Evolutionary conservation across 2,797 vertebrate genomes (phyloP), one percentile per base, ranked within the genome.

Genomic region (Phataginus tricuspis): DNA sequence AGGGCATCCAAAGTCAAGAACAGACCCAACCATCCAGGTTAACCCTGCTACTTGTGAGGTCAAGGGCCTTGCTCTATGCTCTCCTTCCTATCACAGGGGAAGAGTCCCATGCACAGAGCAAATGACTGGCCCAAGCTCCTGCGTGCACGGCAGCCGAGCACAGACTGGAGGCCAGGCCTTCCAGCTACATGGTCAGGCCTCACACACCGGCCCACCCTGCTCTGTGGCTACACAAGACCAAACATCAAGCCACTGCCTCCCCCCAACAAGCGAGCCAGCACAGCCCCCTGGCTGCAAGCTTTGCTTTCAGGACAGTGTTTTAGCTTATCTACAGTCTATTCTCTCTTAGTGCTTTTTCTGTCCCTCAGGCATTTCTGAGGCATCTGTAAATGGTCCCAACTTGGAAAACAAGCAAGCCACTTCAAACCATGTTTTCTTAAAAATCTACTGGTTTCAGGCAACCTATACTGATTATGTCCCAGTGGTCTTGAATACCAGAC

Each of bases 71-170:
- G 21, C n/a, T 80, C 29, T 5, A 34, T 34, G 61, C 34, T 9
- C 5, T 14, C 72, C 45, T 39, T 66, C 57, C 1, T 0, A 0
- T 29, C 19, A 34, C 3, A 64, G 18, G 23, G 3, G 6, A 72
- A 45, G 64, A 78, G 84, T 16, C 57, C 0, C 0, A 4, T 8
- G 1, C 0, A 5, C 18, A 63, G 64, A 82, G 23, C 29, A 4
- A 45, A 64, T 15, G 25, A 63, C 42, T 7, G 51, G 53, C 51
- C 88, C n/a, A 16, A 61, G 49, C 23, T 61, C 66, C 45, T 45
- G n/a, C 0, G 0, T 0, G 6, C 1, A 29, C 14, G 6, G 42
- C 1, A 42, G 63, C 61, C 8, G 5, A 59, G 15, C 7, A 13
- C 51, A 34, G 91, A n/a, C 21, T 21, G 15, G 34, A 88, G n/a